These are phyloP conservation scores for Eira barbara DNA, from an alignment of 2,113 vertebrate genomes.

Conservation along the genomic window DNA sequence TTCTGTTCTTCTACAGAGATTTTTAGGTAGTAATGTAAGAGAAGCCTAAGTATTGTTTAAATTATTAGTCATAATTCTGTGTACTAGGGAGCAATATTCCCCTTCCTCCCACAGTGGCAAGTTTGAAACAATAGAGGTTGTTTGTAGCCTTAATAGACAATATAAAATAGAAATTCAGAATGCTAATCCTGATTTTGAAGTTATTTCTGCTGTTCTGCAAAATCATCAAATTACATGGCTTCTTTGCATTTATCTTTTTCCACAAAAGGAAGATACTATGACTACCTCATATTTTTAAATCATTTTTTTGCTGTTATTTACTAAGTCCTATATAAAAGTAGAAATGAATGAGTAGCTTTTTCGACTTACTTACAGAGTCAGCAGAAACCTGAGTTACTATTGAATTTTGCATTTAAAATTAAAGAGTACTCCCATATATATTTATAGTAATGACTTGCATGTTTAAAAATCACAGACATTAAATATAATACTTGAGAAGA, in stretches of 20 bases:
- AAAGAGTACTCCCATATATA: not conserved
- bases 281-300: slow-evolving; percentile 41
- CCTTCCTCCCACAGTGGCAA: not conserved
- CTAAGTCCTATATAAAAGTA: not conserved
- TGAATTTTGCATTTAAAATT: slow-evolving; percentile 44
- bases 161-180: slow-evolving; percentile 16
- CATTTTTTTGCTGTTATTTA: not conserved
- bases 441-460: not conserved
- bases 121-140: not conserved
- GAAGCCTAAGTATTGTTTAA: not conserved
- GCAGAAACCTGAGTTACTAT: slow-evolving; percentile 4
- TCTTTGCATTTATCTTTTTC: slow-evolving; percentile 38
- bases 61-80: not conserved
- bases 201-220: not conserved
- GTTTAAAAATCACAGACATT: slow-evolving; percentile 26
- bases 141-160: not conserved
- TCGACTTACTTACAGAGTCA: not conserved
- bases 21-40: not conserved
- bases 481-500: slow-evolving; percentile 18
- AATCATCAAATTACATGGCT: not conserved
- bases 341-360: not conserved
- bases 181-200: slow-evolving; percentile 10
- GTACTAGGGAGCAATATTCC: not conserved
- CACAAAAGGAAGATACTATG: not conserved
- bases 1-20: not conserved